Evolutionary conservation across 2,888 invertebrate genomes (phyloP).

Genomic region (Cactoblastis cactorum): DNA sequence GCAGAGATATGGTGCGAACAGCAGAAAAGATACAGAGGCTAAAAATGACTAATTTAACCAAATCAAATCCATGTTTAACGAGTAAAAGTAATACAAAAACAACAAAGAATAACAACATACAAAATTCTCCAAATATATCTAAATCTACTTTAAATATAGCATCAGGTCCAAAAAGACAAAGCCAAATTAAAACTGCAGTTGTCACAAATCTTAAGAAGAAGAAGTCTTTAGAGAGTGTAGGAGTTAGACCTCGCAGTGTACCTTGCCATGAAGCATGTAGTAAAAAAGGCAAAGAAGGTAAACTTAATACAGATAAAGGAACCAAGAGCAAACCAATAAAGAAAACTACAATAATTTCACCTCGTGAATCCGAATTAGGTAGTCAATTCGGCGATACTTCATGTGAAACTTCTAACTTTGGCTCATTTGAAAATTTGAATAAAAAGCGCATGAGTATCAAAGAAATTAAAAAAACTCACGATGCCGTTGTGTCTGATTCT

Average conservation of each 20-base stretch:
- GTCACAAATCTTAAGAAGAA: slow-evolving; percentile 67
- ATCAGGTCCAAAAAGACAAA: slow-evolving; percentile 40
- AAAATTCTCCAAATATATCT: slow-evolving; percentile 42
- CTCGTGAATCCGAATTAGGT: slow-evolving; percentile 43
- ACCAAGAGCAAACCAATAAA: slow-evolving; percentile 40
- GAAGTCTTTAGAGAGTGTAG: slow-evolving; percentile 52
- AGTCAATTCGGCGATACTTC: slow-evolving; percentile 70
- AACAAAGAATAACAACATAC: slow-evolving; percentile 36
- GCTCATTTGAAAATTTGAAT: slow-evolving; percentile 43
- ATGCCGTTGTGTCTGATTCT: slow-evolving; percentile 79
- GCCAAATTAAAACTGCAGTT: slow-evolving; percentile 56
- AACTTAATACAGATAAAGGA: slow-evolving; percentile 40
- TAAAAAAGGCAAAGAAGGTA: slow-evolving; percentile 53
- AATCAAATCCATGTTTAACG: slow-evolving; percentile 52
- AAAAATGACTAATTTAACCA: slow-evolving; percentile 50
- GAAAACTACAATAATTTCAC: slow-evolving; percentile 31
- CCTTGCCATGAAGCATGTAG: slow-evolving; percentile 58
- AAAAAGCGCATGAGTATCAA: slow-evolving; percentile 45
- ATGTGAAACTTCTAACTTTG: slow-evolving; percentile 45
- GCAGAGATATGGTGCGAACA: slow-evolving; percentile 71
- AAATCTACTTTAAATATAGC: slow-evolving; percentile 56
- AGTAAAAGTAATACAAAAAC: slow-evolving; percentile 38
- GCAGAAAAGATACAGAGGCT: slow-evolving; percentile 67
- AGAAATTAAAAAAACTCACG: slow-evolving; percentile 78
- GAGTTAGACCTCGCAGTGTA: slow-evolving; percentile 50